Evolutionary conservation across 2,888 invertebrate species (phyloP), one percentile per base, ranked within the genome.

Genomic region (Conops quadrifasciatus): DNA sequence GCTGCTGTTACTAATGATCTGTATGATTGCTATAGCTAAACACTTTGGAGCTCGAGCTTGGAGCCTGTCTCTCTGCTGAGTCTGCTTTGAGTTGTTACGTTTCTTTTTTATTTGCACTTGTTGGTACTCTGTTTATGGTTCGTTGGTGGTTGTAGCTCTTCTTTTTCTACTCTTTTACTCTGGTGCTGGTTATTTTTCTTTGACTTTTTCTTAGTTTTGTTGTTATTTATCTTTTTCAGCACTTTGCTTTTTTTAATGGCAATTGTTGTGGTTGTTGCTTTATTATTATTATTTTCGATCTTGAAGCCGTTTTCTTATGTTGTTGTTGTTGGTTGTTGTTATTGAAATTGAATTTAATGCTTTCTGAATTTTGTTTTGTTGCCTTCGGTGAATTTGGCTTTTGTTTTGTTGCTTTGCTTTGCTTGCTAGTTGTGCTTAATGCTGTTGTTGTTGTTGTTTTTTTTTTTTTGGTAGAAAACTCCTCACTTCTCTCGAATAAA

Each of bases 241-340:
- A 7, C 9, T 36, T 36, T 36, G 36, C 36, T 36, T 9, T 36
- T 36, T 36, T 36, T 47, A n/a, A 11, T 11, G 30, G 28, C 67
- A n/a, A 49, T 24, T 67, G 64, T 56, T 26, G 64, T 59, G 19
- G 64, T 67, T 47, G 71, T 68, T 70, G 70, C n/a, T n/a, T 36
- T 36, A 9, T 36, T 36, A 9, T 36, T 36, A 9, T 36, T 36
- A 9, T 36, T 36, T 36, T 7, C 9, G 36, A 36, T 36, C 36
- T 36, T 36, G 36, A 36, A 36, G 4, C 36, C 9, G 36, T 36
- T 36, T 36, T 36, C 36, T 9, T 36, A 15, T 15, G 45, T 36
- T 43, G 21, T 47, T 47, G 62, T 45, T 62, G 63, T 45, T 19
- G 62, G 9, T 62, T 62, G 16, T 43, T 58, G 19, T 66, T 36